Percentiles rank a stretch among this genome's conserved stretches.
Conservation (phyloP, 2,113 vertebrate species). For the Alexandromys fortis region DNA sequence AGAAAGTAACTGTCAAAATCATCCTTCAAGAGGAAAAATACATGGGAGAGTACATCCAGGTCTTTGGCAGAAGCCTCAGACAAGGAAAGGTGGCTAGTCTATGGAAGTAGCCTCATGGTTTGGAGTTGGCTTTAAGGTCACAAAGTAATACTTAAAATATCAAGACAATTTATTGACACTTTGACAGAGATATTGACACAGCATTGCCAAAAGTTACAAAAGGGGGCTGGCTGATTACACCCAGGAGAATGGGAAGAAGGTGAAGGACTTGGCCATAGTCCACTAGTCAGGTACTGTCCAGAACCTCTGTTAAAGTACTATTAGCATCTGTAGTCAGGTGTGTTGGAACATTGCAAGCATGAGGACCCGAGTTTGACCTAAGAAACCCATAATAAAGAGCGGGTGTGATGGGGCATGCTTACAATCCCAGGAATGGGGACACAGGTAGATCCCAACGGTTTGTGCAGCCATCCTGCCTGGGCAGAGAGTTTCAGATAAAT, state of each 20-base stretch:
- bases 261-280: not conserved
- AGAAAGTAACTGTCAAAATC: not conserved
- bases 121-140: not conserved
- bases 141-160: not conserved
- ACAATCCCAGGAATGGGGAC: no score
- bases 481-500: not conserved
- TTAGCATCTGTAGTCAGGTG: no score
- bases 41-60: not conserved
- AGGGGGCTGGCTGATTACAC: not conserved
- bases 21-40: not conserved
- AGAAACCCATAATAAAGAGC: not conserved
- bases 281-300: not conserved
- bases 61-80: not conserved
- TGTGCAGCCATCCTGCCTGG: not conserved
- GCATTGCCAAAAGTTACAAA: not conserved
- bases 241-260: not conserved
- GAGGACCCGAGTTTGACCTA: not conserved
- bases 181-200: not conserved
- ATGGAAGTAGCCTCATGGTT: not conserved
- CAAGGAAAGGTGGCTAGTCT: not conserved
- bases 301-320: not conserved
- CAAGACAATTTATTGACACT: not conserved
- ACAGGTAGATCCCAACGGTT: not conserved
- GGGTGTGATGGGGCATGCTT: not conserved
- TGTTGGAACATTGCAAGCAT: no score